These are phyloP conservation scores for Trichogramma dendrolimi DNA, from an alignment of 2,888 invertebrate genomes.

Conservation along the genomic window DNA sequence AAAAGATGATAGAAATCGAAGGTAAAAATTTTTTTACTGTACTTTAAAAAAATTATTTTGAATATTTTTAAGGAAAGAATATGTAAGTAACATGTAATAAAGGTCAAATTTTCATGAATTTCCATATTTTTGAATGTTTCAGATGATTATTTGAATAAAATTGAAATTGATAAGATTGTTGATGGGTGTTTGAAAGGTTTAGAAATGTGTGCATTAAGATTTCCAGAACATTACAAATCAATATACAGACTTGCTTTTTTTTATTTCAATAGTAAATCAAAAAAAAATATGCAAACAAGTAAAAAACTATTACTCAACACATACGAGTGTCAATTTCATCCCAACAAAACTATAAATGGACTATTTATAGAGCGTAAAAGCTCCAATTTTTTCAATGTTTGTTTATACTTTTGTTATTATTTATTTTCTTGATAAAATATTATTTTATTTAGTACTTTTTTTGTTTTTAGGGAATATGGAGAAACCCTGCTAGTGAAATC, in stretches of 20 bases:
- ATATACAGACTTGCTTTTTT: conserved; percentile 82
- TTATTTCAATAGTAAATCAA: conserved; percentile 69
- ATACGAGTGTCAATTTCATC: conserved; percentile 60
- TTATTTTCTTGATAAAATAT: too few species aligned
- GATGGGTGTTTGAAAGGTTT: conserved; percentile 70
- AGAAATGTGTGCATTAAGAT: conserved; percentile 78
- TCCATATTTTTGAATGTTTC: conserved; percentile 29
- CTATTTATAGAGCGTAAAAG: conserved; percentile 80
- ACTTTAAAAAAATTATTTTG: neutral
- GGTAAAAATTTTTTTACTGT: conserved; percentile 29
- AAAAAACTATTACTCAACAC: conserved; percentile 68
- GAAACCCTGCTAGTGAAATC: conserved; percentile 83
- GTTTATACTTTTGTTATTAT: conserved; percentile 34
- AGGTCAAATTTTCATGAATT: neutral
- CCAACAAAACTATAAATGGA: conserved; percentile 69
- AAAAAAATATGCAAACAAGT: conserved; percentile 66
- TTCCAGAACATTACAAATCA: conserved; percentile 90
- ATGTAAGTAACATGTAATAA: neutral
- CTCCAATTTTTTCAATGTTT: conserved; percentile 84
- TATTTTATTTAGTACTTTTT: neutral
- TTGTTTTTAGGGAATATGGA: conserved; percentile 73
- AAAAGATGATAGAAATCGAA: conserved; percentile 33
- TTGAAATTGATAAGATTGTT: conserved; percentile 60
- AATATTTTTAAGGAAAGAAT: too few species aligned
- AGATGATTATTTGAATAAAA: conserved; percentile 5